Evolutionary conservation across 1,140 invertebrate species (phyloP).

Genomic region (Teleopsis dalmanni): DNA sequence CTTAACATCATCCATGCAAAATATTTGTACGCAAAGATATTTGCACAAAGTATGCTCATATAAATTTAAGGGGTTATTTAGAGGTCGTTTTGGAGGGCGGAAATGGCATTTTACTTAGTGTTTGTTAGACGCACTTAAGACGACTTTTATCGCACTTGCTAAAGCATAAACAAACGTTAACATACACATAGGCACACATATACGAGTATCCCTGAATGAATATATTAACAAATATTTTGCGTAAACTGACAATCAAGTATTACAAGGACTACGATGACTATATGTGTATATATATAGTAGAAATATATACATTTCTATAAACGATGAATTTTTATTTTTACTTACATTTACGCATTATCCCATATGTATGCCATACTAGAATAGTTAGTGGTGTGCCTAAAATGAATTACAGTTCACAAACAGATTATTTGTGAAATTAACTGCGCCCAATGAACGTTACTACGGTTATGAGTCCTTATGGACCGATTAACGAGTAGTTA

Average conservation of each 20-base stretch:
- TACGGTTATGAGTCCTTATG: constrained; percentile 2
- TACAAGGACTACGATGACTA: too few relatives aligned
- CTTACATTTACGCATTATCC: too few relatives aligned
- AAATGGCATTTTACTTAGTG: background rate
- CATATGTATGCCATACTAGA: too few relatives aligned
- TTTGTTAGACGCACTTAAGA: constrained; percentile 3
- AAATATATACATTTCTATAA: too few relatives aligned
- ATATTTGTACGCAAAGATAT: too few relatives aligned
- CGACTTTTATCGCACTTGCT: constrained; percentile 3
- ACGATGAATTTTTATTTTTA: too few relatives aligned
- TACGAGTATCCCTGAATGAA: background rate
- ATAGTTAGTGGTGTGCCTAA: too few relatives aligned
- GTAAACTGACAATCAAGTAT: too few relatives aligned
- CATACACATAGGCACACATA: background rate
- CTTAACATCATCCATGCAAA: too few relatives aligned
- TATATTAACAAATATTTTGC: background rate
- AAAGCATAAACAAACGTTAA: background rate
- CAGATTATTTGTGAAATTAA: constrained; percentile 6
- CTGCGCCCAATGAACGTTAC: constrained; percentile 6
- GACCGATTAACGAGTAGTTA: constrained; percentile 6
- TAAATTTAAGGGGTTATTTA: too few relatives aligned
- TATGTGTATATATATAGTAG: too few relatives aligned
- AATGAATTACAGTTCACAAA: constrained; percentile 6
- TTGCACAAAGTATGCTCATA: too few relatives aligned
- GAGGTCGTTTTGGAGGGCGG: background rate